Evolutionary conservation across 2,113 vertebrate genomes (phyloP).

Genomic region (Probosciger aterrimus): DNA sequence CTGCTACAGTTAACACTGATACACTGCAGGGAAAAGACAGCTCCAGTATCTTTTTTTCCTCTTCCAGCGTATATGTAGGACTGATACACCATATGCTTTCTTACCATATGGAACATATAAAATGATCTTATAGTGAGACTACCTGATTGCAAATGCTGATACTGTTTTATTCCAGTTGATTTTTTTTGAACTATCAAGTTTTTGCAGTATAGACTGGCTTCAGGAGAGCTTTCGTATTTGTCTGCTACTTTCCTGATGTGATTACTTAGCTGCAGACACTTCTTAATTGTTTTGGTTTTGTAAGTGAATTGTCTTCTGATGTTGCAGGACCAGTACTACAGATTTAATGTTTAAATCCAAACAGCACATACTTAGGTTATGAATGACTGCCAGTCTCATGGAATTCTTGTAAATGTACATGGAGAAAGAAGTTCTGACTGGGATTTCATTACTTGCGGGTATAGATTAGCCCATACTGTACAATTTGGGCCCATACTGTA

Average conservation of each 20-base stretch:
- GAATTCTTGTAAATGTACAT: neutral
- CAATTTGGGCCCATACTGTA: neutral
- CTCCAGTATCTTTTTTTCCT: neutral
- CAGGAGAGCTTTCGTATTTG: neutral
- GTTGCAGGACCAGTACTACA: neutral
- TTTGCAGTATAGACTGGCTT: neutral
- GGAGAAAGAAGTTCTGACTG: neutral
- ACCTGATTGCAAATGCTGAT: neutral
- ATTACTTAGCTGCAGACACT: neutral
- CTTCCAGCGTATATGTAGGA: neutral
- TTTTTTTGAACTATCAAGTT: neutral
- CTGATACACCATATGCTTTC: neutral
- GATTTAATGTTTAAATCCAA: neutral
- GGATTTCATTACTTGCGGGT: neutral
- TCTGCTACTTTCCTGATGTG: neutral
- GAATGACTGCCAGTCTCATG: neutral
- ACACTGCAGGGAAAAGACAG: neutral
- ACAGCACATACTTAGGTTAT: neutral
- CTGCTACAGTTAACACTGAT: neutral
- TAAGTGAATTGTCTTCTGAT: neutral
- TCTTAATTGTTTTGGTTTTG: constrained; percentile 26
- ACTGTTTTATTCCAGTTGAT: neutral
- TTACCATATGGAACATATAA: neutral
- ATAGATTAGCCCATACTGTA: neutral
- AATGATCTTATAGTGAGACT: neutral